Conservation (phyloP, 2,113 vertebrate genomes). For the Oncorhynchus kisutch region DNA sequence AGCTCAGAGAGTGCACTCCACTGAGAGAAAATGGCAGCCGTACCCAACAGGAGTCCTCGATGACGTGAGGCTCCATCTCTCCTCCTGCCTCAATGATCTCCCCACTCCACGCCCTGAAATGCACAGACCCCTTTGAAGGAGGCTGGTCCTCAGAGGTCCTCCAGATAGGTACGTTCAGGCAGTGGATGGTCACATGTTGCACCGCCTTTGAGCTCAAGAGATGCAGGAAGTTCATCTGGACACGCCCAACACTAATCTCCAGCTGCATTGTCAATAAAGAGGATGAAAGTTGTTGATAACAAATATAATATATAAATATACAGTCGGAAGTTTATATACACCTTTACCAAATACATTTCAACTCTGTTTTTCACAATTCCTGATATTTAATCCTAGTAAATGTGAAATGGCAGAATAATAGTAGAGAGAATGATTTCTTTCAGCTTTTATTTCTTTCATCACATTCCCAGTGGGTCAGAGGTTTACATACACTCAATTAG, state of each 20-base stretch:
- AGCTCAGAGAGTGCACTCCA: neutral
- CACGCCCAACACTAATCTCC: conserved; percentile 80
- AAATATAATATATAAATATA: neutral
- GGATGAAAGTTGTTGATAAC: neutral
- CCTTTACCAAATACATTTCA: no score
- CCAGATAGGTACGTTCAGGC: conserved; percentile 88
- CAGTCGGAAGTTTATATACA: no score
- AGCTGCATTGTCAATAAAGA: conserved; percentile 69
- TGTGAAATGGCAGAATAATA: no score
- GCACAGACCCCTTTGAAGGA: conserved; percentile 69
- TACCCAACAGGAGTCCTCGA: conserved; percentile 91
- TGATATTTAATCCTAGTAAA: no score
- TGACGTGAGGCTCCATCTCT: conserved; percentile 83
- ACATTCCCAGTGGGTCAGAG: no score
- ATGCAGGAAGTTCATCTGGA: conserved; percentile 97
- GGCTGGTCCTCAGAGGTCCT: conserved; percentile 57
- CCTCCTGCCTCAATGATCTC: conserved; percentile 81
- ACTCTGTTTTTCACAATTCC: no score
- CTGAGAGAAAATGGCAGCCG: neutral
- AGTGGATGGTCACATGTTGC: conserved; percentile 95
- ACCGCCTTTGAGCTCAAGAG: conserved; percentile 90
- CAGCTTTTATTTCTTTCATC: no score
- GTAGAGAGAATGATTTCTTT: no score
- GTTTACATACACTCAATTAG: no score
- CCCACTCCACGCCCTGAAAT: conserved; percentile 88